Conservation (phyloP, 2,113 vertebrate genomes). For the Charina bottae region DNA sequence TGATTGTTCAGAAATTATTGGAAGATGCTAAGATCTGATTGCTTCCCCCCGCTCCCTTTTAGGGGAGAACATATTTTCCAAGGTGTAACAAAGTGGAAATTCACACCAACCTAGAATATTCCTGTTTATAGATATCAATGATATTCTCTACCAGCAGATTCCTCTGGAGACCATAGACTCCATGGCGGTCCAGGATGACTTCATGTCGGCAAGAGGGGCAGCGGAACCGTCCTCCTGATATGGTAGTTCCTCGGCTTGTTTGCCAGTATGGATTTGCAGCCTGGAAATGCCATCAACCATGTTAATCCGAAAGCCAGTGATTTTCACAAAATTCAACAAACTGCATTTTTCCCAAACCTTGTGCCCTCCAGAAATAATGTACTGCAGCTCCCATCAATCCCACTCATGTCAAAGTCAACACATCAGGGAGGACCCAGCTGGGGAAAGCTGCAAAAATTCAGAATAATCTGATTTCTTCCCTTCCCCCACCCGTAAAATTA, state of each 20-base stretch:
- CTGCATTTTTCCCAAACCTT: background rate
- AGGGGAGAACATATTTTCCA: background rate
- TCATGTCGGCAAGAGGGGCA: slow-evolving; percentile 96
- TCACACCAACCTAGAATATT: slow-evolving; percentile 76
- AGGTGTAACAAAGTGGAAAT: accelerated
- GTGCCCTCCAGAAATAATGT: background rate
- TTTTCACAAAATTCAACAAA: background rate
- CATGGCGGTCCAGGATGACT: slow-evolving; percentile 95
- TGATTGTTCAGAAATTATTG: background rate
- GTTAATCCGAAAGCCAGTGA: background rate
- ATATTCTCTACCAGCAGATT: slow-evolving; percentile 98
- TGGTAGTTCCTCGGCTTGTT: slow-evolving; percentile 62
- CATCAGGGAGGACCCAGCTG: background rate
- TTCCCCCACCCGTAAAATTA: background rate
- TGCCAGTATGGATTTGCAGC: slow-evolving; percentile 81
- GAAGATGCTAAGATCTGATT: too few relatives aligned
- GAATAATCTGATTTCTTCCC: background rate
- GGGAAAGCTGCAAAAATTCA: background rate
- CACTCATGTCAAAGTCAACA: background rate
- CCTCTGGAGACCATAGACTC: slow-evolving; percentile 93
- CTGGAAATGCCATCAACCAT: slow-evolving; percentile 49
- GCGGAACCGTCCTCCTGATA: slow-evolving; percentile 85
- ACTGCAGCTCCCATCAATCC: background rate
- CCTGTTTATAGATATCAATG: slow-evolving; percentile 96
- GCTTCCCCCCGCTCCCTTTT: background rate